These are phyloP conservation scores for Antrozous pallidus DNA, from an alignment of 2,797 vertebrate species.

Conservation along the genomic window DNA sequence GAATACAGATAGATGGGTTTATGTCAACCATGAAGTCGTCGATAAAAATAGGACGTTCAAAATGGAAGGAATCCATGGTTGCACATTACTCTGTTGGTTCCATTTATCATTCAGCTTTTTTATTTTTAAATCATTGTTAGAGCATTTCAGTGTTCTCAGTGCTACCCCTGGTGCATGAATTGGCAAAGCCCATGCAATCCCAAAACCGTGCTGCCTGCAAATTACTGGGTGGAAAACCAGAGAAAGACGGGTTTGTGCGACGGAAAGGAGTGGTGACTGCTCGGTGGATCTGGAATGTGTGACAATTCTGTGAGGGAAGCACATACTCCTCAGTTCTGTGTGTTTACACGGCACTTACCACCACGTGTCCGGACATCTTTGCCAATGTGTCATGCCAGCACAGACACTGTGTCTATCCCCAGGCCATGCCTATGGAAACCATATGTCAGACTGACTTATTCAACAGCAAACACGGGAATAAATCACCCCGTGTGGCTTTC, in stretches of 20 bases:
- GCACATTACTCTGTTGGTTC: background rate
- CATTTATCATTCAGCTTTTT: background rate
- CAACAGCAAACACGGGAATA: slow-evolving; percentile 47
- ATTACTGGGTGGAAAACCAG: background rate
- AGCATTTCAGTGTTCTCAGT: background rate
- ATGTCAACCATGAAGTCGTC: background rate
- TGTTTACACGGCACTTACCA: slow-evolving; percentile 43
- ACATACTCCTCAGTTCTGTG: background rate
- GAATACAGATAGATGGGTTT: background rate
- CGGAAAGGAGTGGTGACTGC: background rate
- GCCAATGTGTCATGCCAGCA: slow-evolving; percentile 17
- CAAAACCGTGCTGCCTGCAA: background rate
- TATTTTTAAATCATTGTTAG: background rate
- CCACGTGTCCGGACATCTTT: slow-evolving; percentile 37
- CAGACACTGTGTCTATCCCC: background rate
- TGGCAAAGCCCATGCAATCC: background rate
- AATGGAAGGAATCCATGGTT: background rate
- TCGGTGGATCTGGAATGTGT: background rate
- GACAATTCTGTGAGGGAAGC: background rate
- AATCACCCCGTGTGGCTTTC: background rate
- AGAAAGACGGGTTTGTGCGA: background rate
- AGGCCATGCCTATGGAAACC: slow-evolving; percentile 32
- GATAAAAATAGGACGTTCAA: background rate
- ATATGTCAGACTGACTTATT: slow-evolving; percentile 12
- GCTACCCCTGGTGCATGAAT: background rate